phyloP scores from a whole-genome alignment of 2,113 vertebrate genomes.

The Heliornis fulica region DNA sequence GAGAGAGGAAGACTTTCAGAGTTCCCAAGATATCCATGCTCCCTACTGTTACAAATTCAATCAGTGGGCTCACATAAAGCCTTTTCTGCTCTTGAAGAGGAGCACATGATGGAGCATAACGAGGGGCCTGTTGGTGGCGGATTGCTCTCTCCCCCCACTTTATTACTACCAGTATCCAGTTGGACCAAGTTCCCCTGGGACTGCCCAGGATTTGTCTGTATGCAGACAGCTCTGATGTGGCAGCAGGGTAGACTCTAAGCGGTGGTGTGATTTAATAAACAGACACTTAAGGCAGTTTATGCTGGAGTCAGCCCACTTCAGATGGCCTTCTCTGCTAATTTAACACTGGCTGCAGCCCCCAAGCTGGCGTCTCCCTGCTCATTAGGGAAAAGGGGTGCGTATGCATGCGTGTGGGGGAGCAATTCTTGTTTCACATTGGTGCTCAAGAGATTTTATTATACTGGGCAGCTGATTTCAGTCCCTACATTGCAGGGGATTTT shows the following conservation, averaged over 20 bases:
- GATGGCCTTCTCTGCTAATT: conserved; percentile 72
- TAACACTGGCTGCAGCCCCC: conserved; percentile 69
- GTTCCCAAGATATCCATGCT: neutral
- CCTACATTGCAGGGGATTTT: conserved; percentile 16
- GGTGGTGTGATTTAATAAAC: conserved; percentile 73
- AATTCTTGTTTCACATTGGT: conserved; percentile 33
- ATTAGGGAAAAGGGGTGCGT: conserved; percentile 59
- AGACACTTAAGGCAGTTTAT: conserved; percentile 74
- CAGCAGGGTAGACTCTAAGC: conserved; percentile 69
- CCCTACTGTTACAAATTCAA: neutral
- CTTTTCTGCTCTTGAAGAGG: neutral
- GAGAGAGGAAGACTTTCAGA: neutral
- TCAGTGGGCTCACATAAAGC: neutral
- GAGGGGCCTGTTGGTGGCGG: neutral
- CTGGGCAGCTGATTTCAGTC: conserved; percentile 61
- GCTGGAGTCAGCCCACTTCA: conserved; percentile 71
- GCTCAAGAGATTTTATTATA: conserved; percentile 63
- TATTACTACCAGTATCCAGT: conserved; percentile 51
- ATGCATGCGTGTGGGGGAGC: neutral
- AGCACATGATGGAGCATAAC: neutral
- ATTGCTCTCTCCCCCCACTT: neutral
- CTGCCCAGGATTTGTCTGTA: conserved; percentile 57
- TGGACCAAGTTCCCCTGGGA: conserved; percentile 36
- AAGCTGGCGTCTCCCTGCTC: conserved; percentile 72
- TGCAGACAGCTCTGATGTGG: conserved; percentile 71